Base-by-base conservation (phyloP, 2,113 vertebrate genomes). In the Mastomys coucha region DNA sequence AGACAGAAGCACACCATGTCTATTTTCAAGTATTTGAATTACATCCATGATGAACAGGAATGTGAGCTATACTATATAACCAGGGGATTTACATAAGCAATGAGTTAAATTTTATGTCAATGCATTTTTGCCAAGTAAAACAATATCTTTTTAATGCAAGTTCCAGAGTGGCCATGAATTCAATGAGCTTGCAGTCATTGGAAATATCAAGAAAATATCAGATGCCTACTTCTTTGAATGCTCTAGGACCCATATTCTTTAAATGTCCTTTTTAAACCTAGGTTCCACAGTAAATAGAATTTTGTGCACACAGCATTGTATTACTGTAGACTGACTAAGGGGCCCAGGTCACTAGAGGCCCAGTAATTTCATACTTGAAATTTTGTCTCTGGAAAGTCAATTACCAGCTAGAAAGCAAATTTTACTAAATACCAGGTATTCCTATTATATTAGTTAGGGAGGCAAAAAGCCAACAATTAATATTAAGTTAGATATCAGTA, bases 11-110 rank as follows among this genome's bases (percentile, higher is more conserved):
- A 42, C 0, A 39, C 6, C 1, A 7, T 49, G 51, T 65, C 56
- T 93, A 36, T 85, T 97, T 96, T 81, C 36, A 92, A 80, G 22
- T 87, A 87, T 91, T 94, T 82, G 77, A 93, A 70, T 80, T 22
- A 93, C 17, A 85, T 45, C 9, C 42, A 53, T 51, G 63, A 22
- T 80, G 63, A 90, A 93, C 72, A 96, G 39, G 17, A 42, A 82
- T 89, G 86, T 90, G 24, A 91, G 13, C 13, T 92, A 36, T 14
- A 33, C 28, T 91, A 3, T 58, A n/a, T 22, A 63, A 78, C 78
- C 31, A 92, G 36, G 82, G 63, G 49, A 91, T 88, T 63, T 90
- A 49, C 17, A 58, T 58, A 16, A 87, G 42, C 39, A 91, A 36
- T 85, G 51, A 70, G 63, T 33, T 14, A 88, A 87, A 45, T 4